A percentile compares a stretch with the other conserved stretches of the same genome.
Conservation (phyloP, 1,140 invertebrate species). For the Microplitis demolitor region DNA sequence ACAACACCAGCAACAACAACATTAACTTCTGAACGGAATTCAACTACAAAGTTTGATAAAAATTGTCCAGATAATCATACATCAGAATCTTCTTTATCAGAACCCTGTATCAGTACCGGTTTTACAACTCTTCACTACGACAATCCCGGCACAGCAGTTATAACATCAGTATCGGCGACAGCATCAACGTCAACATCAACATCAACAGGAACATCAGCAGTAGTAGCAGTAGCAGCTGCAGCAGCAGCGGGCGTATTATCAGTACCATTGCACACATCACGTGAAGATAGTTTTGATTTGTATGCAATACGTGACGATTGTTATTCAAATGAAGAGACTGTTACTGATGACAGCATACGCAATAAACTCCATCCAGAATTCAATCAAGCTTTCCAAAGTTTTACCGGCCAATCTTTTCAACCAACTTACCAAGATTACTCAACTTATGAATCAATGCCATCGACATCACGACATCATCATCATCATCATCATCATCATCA, state of each 20-base stretch:
- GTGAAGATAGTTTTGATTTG: conserved; percentile 69
- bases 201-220: conserved; percentile 21
- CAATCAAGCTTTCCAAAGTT: conserved; percentile 51
- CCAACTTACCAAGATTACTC: conserved; percentile 43
- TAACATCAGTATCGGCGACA: too few species aligned
- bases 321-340: conserved; percentile 65
- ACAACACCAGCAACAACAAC: conserved; percentile 54
- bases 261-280: conserved; percentile 57
- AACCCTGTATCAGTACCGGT: conserved; percentile 65
- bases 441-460: conserved; percentile 49
- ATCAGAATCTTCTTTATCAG: conserved; percentile 44
- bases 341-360: conserved; percentile 53
- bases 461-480: conserved; percentile 49
- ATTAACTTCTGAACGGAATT: conserved; percentile 29
- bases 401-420: conserved; percentile 40
- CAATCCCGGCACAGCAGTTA: conserved; percentile 33
- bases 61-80: conserved; percentile 41
- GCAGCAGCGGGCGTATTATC: conserved; percentile 19
- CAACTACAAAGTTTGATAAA: too few species aligned
- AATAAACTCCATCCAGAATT: conserved; percentile 53
- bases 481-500: conserved; percentile 48
- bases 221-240: neutral
- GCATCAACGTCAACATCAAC: neutral
- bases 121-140: conserved; percentile 72
- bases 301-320: conserved; percentile 72